Evolutionary conservation across 1,140 invertebrate species (phyloP).

Genomic region (Wiebesia pumilae): DNA sequence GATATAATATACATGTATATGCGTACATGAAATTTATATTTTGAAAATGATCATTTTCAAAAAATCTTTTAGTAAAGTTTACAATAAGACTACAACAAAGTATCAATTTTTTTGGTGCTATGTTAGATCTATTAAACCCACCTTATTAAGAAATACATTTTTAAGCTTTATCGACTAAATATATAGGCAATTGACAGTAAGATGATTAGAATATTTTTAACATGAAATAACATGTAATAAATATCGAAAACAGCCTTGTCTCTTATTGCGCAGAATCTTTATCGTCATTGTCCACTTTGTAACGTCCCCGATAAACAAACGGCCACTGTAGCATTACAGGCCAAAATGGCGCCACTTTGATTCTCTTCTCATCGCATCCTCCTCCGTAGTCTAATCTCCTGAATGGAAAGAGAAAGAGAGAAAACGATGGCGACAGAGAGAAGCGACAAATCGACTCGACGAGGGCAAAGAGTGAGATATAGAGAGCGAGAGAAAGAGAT

Average conservation of each 20-base stretch:
- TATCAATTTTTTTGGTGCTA: too few relatives aligned
- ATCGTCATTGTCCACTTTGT: conserved; percentile 13
- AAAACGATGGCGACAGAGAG: conserved; percentile 26
- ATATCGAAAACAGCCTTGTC: neutral
- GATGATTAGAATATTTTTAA: neutral
- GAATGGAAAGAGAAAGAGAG: conserved; percentile 63
- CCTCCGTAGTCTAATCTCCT: conserved; percentile 67
- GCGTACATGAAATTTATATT: too few relatives aligned
- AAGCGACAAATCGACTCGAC: conserved; percentile 38
- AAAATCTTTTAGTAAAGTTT: too few relatives aligned
- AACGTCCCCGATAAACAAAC: conserved; percentile 31
- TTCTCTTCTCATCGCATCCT: conserved; percentile 28
- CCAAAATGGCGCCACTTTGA: conserved; percentile 63
- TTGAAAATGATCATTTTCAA: too few relatives aligned
- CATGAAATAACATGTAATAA: neutral
- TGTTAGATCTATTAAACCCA: too few relatives aligned
- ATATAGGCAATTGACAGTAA: too few relatives aligned
- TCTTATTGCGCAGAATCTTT: neutral
- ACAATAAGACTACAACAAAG: too few relatives aligned
- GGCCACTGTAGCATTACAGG: neutral
- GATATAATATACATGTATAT: too few relatives aligned
- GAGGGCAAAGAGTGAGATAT: conserved; percentile 17
- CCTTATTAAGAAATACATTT: too few relatives aligned
- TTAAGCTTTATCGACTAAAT: too few relatives aligned
- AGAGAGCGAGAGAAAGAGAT: conserved; percentile 4